A percentile compares a stretch with the other conserved stretches of the same genome.
Conservation (phyloP, 2,797 vertebrate genomes). For the Loris lydekkerianus region DNA sequence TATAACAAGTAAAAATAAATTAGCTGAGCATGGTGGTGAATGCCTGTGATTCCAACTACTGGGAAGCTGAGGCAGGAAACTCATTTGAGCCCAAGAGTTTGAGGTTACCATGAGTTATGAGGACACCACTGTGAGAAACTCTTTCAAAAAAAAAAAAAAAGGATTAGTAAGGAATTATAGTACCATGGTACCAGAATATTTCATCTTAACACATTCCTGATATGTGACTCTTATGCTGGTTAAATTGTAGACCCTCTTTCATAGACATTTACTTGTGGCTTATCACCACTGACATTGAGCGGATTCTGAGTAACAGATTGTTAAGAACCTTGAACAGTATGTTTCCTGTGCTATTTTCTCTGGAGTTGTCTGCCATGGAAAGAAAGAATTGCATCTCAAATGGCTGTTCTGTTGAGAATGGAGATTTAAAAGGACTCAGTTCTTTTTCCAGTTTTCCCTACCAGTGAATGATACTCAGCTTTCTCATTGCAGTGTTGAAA, state of each 20-base stretch:
- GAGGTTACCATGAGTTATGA: background rate
- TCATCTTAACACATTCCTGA: background rate
- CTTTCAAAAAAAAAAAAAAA: background rate
- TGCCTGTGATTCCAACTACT: background rate
- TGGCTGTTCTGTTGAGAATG: background rate
- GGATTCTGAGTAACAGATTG: background rate
- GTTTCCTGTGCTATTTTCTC: background rate
- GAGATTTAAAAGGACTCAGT: background rate
- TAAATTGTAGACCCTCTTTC: background rate
- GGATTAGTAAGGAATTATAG: background rate
- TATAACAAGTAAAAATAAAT: background rate
- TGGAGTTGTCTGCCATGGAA: background rate
- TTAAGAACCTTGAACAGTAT: background rate
- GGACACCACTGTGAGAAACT: background rate
- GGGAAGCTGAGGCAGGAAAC: background rate
- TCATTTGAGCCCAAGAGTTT: background rate
- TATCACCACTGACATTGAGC: background rate
- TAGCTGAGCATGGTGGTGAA: background rate
- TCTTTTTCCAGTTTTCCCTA: background rate
- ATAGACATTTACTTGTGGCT: background rate
- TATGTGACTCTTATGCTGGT: background rate
- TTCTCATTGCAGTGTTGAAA: slow-evolving; percentile 2
- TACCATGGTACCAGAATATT: background rate
- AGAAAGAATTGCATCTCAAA: background rate
- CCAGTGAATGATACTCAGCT: background rate